Evolutionary conservation across 2,888 invertebrate genomes (phyloP), one percentile per base, ranked within the genome.

Genomic region (Aspidapion aeneum): DNA sequence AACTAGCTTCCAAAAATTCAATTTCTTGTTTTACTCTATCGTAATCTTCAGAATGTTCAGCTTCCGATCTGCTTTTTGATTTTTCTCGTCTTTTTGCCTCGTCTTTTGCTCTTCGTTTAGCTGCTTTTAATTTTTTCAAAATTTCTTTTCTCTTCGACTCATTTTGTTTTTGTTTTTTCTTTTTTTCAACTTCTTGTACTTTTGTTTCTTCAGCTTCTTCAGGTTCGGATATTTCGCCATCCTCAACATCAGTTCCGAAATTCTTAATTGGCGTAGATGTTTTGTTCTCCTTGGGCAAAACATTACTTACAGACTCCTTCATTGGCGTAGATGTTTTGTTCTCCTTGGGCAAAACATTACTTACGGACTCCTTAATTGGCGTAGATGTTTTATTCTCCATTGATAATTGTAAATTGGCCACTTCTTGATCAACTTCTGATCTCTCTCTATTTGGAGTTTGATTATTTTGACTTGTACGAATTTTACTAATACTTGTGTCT

Each of bases 71-170:
- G n/a, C 7, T 17, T 52, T 52, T n/a, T 52, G 7, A 9, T 5
- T n/a, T 52, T 52, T n/a, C n/a, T 52, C 52, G 3, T 52, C 19
- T 61, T 20, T 60, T 61, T 12, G 35, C 58, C 52, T 61, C 48
- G 16, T 64, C 58, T 21, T 55, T 20, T 20, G 18, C 18, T 21
- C 48, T 17, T 22, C 16, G 20, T 22, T 18, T 7, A 18, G 18
- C 54, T 21, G 59, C 60, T 22, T 57, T 7, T n/a, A 9, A 49
- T 17, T 17, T 61, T n/a, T 59, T 55, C 9, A 55, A 17, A 35
- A n/a, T 35, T 9, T 22, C 20, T 48, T 22, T 7, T 52, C n/a
- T 3, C 54, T 52, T 52, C n/a, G 3, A 7, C 18, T 17, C 18
- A 18, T 7, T 12, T 12, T 35, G 5, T 35, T 35, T 35, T 7